Evolutionary conservation across 2,888 invertebrate genomes (phyloP), one percentile per base, ranked within the genome.

Genomic region (Drosophila cognata): DNA sequence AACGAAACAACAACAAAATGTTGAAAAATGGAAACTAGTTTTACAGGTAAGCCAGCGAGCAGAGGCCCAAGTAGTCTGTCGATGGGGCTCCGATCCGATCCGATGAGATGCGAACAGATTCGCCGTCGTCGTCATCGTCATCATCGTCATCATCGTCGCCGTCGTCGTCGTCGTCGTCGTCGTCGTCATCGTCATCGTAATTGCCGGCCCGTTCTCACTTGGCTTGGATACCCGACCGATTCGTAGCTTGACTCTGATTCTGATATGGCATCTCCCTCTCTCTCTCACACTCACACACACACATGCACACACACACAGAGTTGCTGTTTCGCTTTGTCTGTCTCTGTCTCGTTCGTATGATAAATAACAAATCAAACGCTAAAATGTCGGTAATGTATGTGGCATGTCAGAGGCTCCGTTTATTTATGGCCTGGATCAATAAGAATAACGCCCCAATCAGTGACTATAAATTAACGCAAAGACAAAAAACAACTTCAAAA

Each of bases 311-410:
- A 63, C 71, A 29, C n/a, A n/a, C 58, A 46, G 55, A 51, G 41
- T 64, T 63, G 61, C 70, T 38, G 62, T 69, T 70, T 38, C 58
- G 56, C 28, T 60, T 55, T 55, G 28, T 67, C 64, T 51, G 56
- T 57, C 58, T 65, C 71, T 68, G 71, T 29, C 55, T 68, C 74
- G 63, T 75, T 89, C 79, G 77, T 89, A 87, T 88, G 88, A 88
- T 90, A 91, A 88, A 88, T 88, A 88, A 91, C 88, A 91, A 91
- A 88, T 88, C 88, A 88, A 88, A 91, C 89, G 91, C 89, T 91
- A 90, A 88, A 88, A 88, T 91, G 91, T 88, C 87, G 87, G 91
- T 90, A 88, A 88, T 88, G 88, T 88, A 88, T 91, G 91, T 90
- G 88, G 86, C 81, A 77, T 88, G 88, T 88, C 88, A 91, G 88